Percentiles rank a stretch among this genome's conserved stretches.
Evolutionary conservation across 1,140 invertebrate species (phyloP).

Genomic region (Odontomachus brunneus): DNA sequence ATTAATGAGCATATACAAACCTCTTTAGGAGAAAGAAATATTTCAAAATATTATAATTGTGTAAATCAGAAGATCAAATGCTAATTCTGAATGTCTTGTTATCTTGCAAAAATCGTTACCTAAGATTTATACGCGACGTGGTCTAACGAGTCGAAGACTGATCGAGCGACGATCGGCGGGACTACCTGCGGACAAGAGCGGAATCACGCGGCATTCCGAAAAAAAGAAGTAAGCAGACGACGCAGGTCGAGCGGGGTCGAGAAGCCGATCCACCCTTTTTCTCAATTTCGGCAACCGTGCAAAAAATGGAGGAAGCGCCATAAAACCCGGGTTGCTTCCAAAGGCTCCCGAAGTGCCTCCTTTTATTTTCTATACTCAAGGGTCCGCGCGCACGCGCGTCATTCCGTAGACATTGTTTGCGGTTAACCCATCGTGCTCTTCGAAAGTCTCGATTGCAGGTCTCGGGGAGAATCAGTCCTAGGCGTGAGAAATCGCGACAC

Average conservation of each 20-base stretch:
- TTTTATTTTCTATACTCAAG: slow-evolving; percentile 60
- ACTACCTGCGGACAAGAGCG: slow-evolving; percentile 28
- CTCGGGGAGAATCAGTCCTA: slow-evolving; percentile 46
- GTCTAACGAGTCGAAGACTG: slow-evolving; percentile 46
- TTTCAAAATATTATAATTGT: background rate
- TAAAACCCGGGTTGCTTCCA: slow-evolving; percentile 26
- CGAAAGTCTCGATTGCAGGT: slow-evolving; percentile 70
- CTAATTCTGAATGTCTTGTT: background rate
- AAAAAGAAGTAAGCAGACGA: slow-evolving; percentile 56
- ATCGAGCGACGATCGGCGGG: slow-evolving; percentile 7
- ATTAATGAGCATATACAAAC: background rate
- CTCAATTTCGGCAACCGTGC: slow-evolving; percentile 34
- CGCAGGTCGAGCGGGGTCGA: slow-evolving; percentile 26
- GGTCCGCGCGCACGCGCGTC: slow-evolving; percentile 52
- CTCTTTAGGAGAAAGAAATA: background rate
- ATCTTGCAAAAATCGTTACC: background rate
- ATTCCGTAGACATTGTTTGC: slow-evolving; percentile 74
- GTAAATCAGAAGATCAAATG: background rate
- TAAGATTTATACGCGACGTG: slow-evolving; percentile 20
- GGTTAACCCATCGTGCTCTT: slow-evolving; percentile 75
- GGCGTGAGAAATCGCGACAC: slow-evolving; percentile 78
- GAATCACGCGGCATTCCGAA: background rate
- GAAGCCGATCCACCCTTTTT: slow-evolving; percentile 70
- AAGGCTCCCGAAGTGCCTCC: slow-evolving; percentile 27
- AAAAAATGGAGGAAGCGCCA: slow-evolving; percentile 27